These are phyloP conservation scores for Polyergus mexicanus DNA, from an alignment of 1,140 invertebrate species.

Conservation along the genomic window DNA sequence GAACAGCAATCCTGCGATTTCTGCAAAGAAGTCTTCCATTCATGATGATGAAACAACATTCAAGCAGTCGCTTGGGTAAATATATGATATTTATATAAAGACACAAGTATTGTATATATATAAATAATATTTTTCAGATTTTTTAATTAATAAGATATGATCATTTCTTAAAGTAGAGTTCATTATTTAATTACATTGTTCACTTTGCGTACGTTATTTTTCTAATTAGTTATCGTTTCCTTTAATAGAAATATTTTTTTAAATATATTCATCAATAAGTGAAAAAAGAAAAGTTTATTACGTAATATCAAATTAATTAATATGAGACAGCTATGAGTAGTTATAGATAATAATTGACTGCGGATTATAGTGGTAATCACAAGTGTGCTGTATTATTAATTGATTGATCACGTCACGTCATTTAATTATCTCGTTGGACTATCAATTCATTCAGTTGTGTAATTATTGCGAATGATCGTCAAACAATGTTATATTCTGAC, in stretches of 20 bases:
- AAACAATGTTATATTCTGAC: background rate
- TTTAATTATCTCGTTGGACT: background rate
- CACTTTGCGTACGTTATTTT: background rate
- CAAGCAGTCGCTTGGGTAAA: constrained; percentile 79
- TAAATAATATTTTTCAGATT: background rate
- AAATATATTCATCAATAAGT: background rate
- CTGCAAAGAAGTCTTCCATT: constrained; percentile 75
- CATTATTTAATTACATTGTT: background rate
- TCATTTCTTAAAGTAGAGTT: background rate
- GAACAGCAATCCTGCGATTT: constrained; percentile 75
- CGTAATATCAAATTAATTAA: background rate
- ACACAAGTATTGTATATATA: background rate
- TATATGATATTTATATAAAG: constrained; percentile 26
- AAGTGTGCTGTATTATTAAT: background rate
- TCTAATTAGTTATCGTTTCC: background rate
- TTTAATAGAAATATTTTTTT: background rate
- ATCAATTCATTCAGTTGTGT: constrained; percentile 1
- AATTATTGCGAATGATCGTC: constrained; percentile 18
- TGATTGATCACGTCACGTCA: background rate
- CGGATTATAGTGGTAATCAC: background rate
- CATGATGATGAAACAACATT: constrained; percentile 75
- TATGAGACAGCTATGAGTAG: background rate
- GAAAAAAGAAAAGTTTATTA: background rate
- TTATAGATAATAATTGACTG: background rate
- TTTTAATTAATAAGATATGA: no score